phyloP scores from a whole-genome alignment of 2,113 vertebrate species.

The Antigone vipio region DNA sequence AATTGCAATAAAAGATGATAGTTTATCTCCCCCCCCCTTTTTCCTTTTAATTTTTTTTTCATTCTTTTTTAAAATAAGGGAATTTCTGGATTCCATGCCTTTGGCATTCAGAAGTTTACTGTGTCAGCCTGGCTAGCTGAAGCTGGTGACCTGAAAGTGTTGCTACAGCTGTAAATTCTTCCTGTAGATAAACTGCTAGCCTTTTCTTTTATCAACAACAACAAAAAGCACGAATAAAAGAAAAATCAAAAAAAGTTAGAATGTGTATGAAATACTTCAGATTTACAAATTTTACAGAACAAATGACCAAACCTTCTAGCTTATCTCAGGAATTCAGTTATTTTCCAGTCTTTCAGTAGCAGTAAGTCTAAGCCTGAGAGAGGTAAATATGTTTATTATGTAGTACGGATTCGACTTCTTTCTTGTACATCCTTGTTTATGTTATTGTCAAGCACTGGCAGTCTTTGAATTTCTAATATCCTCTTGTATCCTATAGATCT shows the following conservation, averaged over 20 bases:
- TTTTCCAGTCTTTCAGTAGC: background rate
- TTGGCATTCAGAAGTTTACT: background rate
- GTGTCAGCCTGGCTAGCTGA: background rate
- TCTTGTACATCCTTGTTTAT: slow-evolving; percentile 16
- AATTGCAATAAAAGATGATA: background rate
- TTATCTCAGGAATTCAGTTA: background rate
- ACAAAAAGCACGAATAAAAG: background rate
- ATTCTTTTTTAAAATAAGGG: background rate
- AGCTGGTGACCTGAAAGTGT: background rate
- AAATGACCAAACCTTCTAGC: background rate
- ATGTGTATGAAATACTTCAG: background rate
- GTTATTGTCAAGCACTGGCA: slow-evolving; percentile 27
- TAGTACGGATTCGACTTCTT: slow-evolving; percentile 23
- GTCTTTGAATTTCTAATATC: slow-evolving; percentile 49
- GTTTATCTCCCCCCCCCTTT: accelerated
- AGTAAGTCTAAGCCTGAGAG: background rate
- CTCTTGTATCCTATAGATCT: slow-evolving; percentile 25
- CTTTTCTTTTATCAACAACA: background rate
- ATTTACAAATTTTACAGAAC: background rate
- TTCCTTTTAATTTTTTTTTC: background rate
- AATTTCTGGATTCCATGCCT: background rate
- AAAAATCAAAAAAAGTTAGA: background rate
- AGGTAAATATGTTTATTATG: slow-evolving; percentile 39
- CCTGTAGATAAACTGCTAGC: background rate
- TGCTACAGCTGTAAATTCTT: background rate